Percentiles rank a stretch among this genome's conserved stretches.
phyloP scores from a whole-genome alignment of 2,888 invertebrate genomes.

The Athalia cordata region DNA sequence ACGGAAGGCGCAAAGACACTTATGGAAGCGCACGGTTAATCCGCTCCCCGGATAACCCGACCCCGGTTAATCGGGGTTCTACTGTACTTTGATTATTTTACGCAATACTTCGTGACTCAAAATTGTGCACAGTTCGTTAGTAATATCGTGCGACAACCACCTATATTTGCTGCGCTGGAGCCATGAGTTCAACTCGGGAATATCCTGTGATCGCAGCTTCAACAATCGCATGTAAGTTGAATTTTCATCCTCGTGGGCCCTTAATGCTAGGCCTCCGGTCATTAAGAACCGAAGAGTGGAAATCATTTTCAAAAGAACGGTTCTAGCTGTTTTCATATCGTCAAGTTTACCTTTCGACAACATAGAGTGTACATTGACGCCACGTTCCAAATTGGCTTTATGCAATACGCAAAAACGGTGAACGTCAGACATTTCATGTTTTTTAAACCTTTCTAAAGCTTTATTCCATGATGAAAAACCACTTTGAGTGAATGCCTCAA shows the following conservation, averaged over 20 bases:
- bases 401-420: slow-evolving; percentile 10
- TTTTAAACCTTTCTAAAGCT: slow-evolving; percentile 23
- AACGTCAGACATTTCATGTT: slow-evolving; percentile 32
- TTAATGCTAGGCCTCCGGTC: slow-evolving; percentile 32
- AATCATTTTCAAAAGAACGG: slow-evolving; percentile 33
- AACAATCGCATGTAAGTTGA: slow-evolving; percentile 50
- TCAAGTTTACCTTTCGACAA: slow-evolving; percentile 8
- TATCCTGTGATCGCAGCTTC: slow-evolving; percentile 49
- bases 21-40: too few species aligned
- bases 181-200: slow-evolving; percentile 48
- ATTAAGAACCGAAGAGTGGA: slow-evolving; percentile 12
- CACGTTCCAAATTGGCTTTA: slow-evolving; percentile 17
- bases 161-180: slow-evolving; percentile 41
- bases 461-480: slow-evolving; percentile 45
- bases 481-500: too few species aligned
- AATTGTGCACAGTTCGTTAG: slow-evolving; percentile 29
- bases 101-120: slow-evolving; percentile 25
- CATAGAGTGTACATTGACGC: slow-evolving; percentile 12
- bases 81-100: slow-evolving; percentile 30
- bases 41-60: too few species aligned
- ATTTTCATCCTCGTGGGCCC: slow-evolving; percentile 47
- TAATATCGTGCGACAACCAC: slow-evolving; percentile 29
- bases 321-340: slow-evolving; percentile 12
- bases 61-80: too few species aligned
- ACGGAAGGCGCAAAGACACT: too few species aligned